Base-by-base conservation (phyloP, 2,888 invertebrate species). In the Drosophila setosimentum region DNA sequence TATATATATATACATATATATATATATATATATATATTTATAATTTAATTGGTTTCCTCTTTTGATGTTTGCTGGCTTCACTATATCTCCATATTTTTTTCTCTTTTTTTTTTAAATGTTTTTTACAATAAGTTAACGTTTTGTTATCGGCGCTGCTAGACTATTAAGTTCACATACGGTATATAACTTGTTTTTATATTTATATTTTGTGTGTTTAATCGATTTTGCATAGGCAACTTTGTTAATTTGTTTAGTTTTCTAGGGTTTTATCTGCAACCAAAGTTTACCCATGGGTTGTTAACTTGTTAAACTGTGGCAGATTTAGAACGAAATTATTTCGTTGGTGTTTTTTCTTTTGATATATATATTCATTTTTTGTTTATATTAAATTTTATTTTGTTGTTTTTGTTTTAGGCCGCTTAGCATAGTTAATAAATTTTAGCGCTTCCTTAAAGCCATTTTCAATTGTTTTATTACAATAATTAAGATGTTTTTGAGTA, bases 51-150 rank as follows among this genome's bases (percentile, higher is more conserved):
- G 66, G 80, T 75, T 75, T 67, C 66, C 66, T 73, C 65, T 65
- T 18, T 63, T 40, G 51, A 53, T 53, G 55, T 48, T 72, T 60
- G 55, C 75, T 72, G 81, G 60, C 63, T 73, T 58, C 49, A 67
- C 68, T 74, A 76, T 45, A 74, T 68, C 65, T 71, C 50, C 58
- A 60, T 49, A 29, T 57, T 2, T 30, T 37, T 48, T 35, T 16
- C 8, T 53, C 74, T 68, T 24, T 62, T 7, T 45, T 16, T 45
- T 16, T 21, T 24, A 21, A 13, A 45, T 45, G 45, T 45, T 45
- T 80, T 72, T 76, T 88, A 88, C 76, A 88, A 88, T 88, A 86
- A 83, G 78, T 88, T 88, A 88, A 83, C 86, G 81, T 78, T 86
- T 74, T 76, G 53, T 69, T 72, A 75, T 68, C 51, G 68, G 68